Evolutionary conservation across 2,797 vertebrate genomes (phyloP).

Genomic region (Chrosomus eos): DNA sequence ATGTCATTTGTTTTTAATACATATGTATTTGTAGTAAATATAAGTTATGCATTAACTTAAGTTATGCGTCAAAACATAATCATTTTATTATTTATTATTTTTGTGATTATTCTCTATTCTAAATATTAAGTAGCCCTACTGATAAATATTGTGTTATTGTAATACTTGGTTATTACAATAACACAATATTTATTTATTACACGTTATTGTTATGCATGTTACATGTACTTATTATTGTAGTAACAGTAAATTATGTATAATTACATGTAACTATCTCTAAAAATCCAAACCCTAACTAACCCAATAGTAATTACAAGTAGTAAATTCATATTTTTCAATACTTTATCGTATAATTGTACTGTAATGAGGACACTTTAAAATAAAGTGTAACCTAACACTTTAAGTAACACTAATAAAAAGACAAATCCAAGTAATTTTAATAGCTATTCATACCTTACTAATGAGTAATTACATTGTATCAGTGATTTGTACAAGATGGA

Average conservation of each 20-base stretch:
- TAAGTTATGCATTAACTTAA: neutral
- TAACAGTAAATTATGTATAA: neutral
- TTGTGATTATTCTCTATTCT: neutral
- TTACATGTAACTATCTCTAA: neutral
- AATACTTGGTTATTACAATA: neutral
- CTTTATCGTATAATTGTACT: neutral
- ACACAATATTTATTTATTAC: too few relatives aligned
- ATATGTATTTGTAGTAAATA: neutral
- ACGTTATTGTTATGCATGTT: neutral
- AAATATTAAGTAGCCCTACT: neutral
- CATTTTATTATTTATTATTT: neutral
- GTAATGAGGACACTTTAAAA: too few relatives aligned
- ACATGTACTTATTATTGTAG: neutral
- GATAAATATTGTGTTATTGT: neutral
- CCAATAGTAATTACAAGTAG: neutral
- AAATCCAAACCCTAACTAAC: neutral
- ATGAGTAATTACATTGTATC: neutral
- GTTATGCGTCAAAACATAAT: neutral
- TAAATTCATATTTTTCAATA: too few relatives aligned
- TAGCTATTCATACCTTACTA: neutral
- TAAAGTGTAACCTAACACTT: neutral
- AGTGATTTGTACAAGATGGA: neutral
- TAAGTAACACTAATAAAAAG: neutral
- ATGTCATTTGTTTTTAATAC: neutral
- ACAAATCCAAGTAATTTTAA: neutral